A percentile compares a stretch with the other conserved stretches of the same genome.
Conservation (phyloP, 1,140 invertebrate genomes). For the Diplogasteroides magnus region DNA sequence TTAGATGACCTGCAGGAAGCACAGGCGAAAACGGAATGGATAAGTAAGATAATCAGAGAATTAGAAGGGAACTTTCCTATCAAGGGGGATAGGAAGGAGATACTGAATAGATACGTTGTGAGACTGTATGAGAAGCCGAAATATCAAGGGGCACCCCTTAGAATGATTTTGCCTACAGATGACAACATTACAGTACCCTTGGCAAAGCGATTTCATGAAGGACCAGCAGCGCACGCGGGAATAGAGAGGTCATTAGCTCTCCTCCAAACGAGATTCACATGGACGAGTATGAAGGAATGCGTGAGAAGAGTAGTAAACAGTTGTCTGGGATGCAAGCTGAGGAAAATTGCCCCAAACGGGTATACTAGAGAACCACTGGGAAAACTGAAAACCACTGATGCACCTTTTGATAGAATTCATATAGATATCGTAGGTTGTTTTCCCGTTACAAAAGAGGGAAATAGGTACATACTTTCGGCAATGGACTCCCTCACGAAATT, state of each 20-base stretch:
- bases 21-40: background rate
- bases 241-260: background rate
- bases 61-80: background rate
- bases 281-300: constrained; percentile 2
- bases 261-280: constrained; percentile 6
- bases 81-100: background rate
- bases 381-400: background rate
- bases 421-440: constrained; percentile 10
- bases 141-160: background rate
- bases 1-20: too few species aligned
- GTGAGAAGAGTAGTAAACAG: background rate
- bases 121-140: constrained; percentile 4
- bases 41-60: background rate
- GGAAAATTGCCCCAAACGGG: constrained; percentile 6
- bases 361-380: constrained; percentile 11
- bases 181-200: background rate
- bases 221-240: constrained; percentile 7
- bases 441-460: constrained; percentile 11
- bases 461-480: constrained; percentile 7
- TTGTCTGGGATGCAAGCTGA: constrained; percentile 5
- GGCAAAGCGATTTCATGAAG: background rate
- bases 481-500: constrained; percentile 12
- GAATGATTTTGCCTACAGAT: constrained; percentile 1
- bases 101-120: too few species aligned
- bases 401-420: constrained; percentile 8